Base-by-base conservation (phyloP, 2,797 vertebrate species). In the Chelidonichthys spinosus region DNA sequence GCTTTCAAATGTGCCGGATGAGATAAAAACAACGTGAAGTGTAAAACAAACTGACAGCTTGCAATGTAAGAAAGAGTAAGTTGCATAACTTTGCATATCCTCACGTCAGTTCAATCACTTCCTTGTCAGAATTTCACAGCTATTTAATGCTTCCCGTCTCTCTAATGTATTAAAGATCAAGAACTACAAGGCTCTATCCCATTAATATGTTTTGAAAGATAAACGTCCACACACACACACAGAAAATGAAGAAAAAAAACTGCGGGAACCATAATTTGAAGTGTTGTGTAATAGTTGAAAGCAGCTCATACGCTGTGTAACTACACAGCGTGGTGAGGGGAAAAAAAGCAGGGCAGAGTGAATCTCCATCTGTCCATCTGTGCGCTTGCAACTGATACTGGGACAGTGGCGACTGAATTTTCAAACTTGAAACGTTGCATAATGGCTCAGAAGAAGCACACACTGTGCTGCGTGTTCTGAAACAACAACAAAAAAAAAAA, bases 151-250 rank as follows among this genome's bases (percentile, higher is more conserved):
- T 11, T 66, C 36, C 36, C 42, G 11, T 58, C 56, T 69, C 43
- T 63, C 6, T 68, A 35, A 76, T 76, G 44, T 43, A 58, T 63
- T 56, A 70, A 77, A 81, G 44, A 83, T 79, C 69, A 83, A 76
- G 54, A 79, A 43, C 11, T 3, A 35, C 52, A 4, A 8, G 0
- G 3, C 62, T 60, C 17, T 13, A 50, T 43, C 79, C 71, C 9
- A 18, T 59, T 65, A 37, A 75, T 55, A 43, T 67, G 54, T 74
- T 78, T 76, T 49, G 14, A 83, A 55, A 73, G 39, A 63, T 68
- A 60, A 63, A 63, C 8, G 35, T 50, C 54, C 6, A 0, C 11
- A 2, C 25, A 25, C 25, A 25, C 25, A 25, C 25, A 25, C 25
- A 25, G 25, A 25, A 25, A 25, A 25, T 25, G 7, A 18, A 15